Conservation (phyloP, 2,113 vertebrate genomes). For the Leuciscus idus region DNA sequence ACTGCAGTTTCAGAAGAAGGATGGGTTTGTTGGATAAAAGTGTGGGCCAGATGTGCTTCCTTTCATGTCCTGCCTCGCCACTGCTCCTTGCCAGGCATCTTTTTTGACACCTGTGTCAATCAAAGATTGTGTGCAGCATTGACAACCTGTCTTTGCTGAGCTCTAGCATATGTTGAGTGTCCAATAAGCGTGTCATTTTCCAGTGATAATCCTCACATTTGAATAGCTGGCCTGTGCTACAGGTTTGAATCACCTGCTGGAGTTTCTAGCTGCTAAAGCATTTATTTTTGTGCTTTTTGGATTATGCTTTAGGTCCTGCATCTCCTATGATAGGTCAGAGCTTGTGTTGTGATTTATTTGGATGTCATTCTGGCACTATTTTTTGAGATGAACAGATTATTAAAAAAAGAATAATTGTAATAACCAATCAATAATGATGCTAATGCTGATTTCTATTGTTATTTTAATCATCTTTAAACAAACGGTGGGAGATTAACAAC, state of each 20-base stretch:
- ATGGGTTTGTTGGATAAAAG: neutral
- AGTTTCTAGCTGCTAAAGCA: neutral
- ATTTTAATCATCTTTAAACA: neutral
- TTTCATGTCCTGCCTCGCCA: neutral
- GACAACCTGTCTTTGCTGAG: slow-evolving; percentile 45
- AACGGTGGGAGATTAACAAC: neutral
- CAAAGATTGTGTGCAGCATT: slow-evolving; percentile 17
- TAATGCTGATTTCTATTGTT: too few relatives aligned
- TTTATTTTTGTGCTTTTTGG: neutral
- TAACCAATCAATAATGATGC: neutral
- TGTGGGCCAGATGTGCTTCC: neutral
- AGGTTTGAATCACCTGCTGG: slow-evolving; percentile 26
- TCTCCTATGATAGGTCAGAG: neutral
- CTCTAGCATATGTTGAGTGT: slow-evolving; percentile 26
- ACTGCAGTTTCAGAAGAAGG: slow-evolving; percentile 45
- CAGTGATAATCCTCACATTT: slow-evolving; percentile 17
- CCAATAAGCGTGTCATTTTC: slow-evolving; percentile 34
- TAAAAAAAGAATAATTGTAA: neutral
- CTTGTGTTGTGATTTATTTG: neutral
- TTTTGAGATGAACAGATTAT: neutral
- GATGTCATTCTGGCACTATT: neutral
- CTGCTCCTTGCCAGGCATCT: slow-evolving; percentile 8
- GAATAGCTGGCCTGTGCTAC: neutral
- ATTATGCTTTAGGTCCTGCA: neutral
- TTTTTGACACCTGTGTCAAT: slow-evolving; percentile 37